Percentiles rank a stretch among this genome's conserved stretches.
These are phyloP conservation scores for Drosophila littoralis DNA, from an alignment of 1,140 invertebrate genomes.

Conservation along the genomic window DNA sequence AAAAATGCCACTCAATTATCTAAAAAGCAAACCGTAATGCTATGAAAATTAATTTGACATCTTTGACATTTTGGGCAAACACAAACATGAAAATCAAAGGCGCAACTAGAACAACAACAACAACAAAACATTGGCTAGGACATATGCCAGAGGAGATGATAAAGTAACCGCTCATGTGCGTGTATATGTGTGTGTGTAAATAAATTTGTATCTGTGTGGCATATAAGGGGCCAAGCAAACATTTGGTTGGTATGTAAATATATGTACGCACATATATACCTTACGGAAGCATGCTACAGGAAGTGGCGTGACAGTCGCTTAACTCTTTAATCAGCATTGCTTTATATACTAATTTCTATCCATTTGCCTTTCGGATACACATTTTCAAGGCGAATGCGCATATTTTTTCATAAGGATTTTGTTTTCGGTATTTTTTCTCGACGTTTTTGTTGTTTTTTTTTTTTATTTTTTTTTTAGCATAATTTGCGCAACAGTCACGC, in stretches of 20 bases:
- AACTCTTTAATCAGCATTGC: conserved; percentile 76
- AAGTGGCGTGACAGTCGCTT: conserved; percentile 74
- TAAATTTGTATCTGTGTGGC: conserved; percentile 9
- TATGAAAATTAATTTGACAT: conserved; percentile 79
- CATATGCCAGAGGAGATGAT: conserved; percentile 27
- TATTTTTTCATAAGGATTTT: conserved; percentile 42
- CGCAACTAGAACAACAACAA: conserved; percentile 20
- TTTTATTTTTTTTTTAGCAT: conserved; percentile 49
- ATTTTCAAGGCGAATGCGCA: conserved; percentile 61
- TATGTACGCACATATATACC: not conserved
- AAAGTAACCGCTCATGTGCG: conserved; percentile 18
- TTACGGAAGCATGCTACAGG: conserved; percentile 7
- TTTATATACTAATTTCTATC: conserved; percentile 20
- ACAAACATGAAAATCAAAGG: conserved; percentile 59
- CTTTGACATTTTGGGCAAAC: conserved; percentile 76
- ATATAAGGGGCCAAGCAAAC: conserved; percentile 44
- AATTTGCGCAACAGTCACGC: conserved; percentile 67
- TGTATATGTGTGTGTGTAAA: conserved; percentile 7
- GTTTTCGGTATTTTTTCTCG: conserved; percentile 23
- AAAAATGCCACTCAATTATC: conserved; percentile 73
- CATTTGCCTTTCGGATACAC: conserved; percentile 23
- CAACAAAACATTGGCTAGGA: not conserved
- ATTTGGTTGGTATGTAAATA: conserved; percentile 60
- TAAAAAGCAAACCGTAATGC: conserved; percentile 71
- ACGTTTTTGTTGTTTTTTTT: conserved; percentile 7